phyloP scores from a whole-genome alignment of 2,888 invertebrate genomes.

The Loripinus fragilis region DNA sequence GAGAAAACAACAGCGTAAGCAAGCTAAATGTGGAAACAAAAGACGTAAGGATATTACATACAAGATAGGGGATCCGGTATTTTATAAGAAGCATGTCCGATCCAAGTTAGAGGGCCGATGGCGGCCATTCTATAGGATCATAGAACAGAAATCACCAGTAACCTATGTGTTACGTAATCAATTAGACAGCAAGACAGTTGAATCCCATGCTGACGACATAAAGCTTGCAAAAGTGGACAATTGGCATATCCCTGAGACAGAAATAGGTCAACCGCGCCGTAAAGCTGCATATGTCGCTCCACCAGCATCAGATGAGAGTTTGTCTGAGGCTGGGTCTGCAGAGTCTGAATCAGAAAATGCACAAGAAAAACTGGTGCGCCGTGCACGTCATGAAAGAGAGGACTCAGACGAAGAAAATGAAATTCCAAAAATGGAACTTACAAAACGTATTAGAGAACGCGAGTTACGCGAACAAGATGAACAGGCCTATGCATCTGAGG shows the following conservation, averaged over 20 bases:
- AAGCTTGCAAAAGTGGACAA: conserved; percentile 27
- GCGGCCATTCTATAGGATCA: conserved; percentile 39
- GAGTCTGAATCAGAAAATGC: neutral
- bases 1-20: conserved; percentile 33
- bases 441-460: neutral
- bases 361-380: neutral
- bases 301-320: neutral
- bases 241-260: conserved; percentile 31
- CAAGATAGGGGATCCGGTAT: conserved; percentile 12
- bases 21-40: conserved; percentile 36
- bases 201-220: conserved; percentile 25
- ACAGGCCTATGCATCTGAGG: neutral
- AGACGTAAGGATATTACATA: conserved; percentile 22
- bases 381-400: neutral
- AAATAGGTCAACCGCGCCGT: conserved; percentile 7
- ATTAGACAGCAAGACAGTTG: conserved; percentile 9
- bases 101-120: conserved; percentile 33
- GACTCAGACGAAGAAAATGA: conserved; percentile 21
- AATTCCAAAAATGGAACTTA: conserved; percentile 35
- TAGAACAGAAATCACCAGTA: conserved; percentile 29
- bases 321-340: neutral
- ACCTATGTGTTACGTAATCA: conserved; percentile 35
- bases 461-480: neutral
- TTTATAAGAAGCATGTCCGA: conserved; percentile 24
- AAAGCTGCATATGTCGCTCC: conserved; percentile 25